These are phyloP conservation scores for Leptosomus discolor DNA, from an alignment of 2,113 vertebrate genomes.

Conservation along the genomic window DNA sequence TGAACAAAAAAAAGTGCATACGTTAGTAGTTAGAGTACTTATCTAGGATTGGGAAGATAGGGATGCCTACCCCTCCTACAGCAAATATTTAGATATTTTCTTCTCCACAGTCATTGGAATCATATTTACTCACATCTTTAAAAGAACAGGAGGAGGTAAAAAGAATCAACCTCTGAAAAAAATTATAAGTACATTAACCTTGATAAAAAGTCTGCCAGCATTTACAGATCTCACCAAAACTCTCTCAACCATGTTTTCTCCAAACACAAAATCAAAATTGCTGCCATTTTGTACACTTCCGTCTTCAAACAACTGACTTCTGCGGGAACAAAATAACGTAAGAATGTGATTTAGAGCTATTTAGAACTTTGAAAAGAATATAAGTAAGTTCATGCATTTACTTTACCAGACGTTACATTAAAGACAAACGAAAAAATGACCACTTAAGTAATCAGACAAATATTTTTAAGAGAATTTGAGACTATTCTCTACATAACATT, in stretches of 20 bases:
- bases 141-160: not conserved
- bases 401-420: not conserved
- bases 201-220: not conserved
- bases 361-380: not conserved
- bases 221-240: slow-evolving; percentile 76
- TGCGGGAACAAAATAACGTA: slow-evolving; percentile 33
- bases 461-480: not conserved
- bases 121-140: not conserved
- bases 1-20: not conserved
- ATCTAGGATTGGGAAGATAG: not conserved
- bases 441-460: not conserved
- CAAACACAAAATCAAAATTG: slow-evolving; percentile 79
- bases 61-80: not conserved
- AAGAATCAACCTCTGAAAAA: not conserved
- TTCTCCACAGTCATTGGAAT: not conserved
- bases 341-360: not conserved
- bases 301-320: slow-evolving; percentile 54
- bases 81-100: not conserved
- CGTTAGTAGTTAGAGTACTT: not conserved
- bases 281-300: slow-evolving; percentile 2
- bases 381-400: not conserved
- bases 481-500: not conserved
- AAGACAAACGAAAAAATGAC: not conserved
- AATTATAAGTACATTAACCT: not conserved
- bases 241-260: slow-evolving; percentile 86